Conservation (phyloP, 1,140 invertebrate species). For the Sycophila sp. region DNA sequence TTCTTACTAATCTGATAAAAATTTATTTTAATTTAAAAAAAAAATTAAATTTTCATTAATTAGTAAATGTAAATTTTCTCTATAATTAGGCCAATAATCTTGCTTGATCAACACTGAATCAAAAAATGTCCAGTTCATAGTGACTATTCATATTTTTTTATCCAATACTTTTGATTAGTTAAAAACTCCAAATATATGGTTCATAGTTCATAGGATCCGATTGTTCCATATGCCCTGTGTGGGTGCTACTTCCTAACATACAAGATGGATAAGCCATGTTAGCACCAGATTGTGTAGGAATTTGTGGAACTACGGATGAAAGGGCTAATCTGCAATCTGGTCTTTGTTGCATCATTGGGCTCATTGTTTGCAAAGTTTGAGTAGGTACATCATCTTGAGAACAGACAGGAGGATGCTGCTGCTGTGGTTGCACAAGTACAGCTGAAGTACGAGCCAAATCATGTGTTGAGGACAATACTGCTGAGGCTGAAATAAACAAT, state of each 20-base stretch:
- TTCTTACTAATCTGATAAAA: no score
- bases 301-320: conserved; percentile 39
- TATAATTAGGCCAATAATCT: no score
- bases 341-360: conserved; percentile 55
- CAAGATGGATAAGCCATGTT: conserved; percentile 56
- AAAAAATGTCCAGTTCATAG: no score
- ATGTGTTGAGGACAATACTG: conserved; percentile 52
- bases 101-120: no score
- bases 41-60: no score
- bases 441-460: conserved; percentile 45
- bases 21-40: no score
- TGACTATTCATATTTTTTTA: neutral
- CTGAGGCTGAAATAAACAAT: conserved; percentile 44
- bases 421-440: conserved; percentile 37
- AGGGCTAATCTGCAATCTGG: conserved; percentile 57
- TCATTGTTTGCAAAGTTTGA: conserved; percentile 49
- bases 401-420: conserved; percentile 26
- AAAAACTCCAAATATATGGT: conserved; percentile 64
- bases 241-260: conserved; percentile 54
- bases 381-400: conserved; percentile 40
- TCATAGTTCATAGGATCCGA: conserved; percentile 61
- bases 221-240: conserved; percentile 59
- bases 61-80: no score
- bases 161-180: conserved; percentile 26
- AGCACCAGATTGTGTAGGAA: neutral